Evolutionary conservation across 2,797 vertebrate species (phyloP), one percentile per base, ranked within the genome.

Genomic region (Paedocypris micromegethes): DNA sequence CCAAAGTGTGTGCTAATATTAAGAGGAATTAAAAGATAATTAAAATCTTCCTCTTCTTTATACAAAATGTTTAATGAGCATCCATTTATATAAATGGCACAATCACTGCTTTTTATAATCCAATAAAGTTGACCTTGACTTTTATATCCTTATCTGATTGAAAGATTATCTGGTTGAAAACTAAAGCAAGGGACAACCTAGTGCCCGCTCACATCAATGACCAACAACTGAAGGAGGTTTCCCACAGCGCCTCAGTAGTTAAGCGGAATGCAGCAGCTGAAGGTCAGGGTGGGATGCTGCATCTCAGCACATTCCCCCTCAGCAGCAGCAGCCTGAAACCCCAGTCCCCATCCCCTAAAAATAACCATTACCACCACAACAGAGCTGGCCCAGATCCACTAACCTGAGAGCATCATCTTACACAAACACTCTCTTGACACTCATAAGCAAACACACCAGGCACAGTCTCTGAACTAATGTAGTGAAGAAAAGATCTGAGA

Each of bases 241-340:
- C 55, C 47, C 53, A 45, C 58, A 38, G 51, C 52, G 55, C 7
- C 45, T 72, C 54, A 55, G 4, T 58, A 48, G 66, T 37, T n/a
- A 1, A 8, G 59, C 52, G 74, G 74, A 75, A 66, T 74, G 74
- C 50, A 63, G 71, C 74, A 68, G 74, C 72, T 76, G 61, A 72
- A 72, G 71, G 8, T 48, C 55, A 73, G 68, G 71, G n/a, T 79
- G 38, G 55, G 74, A 72, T 67, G 7, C 65, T 64, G 60, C 45
- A 53, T 75, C 42, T 71, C 69, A 55, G 58, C 37, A 53, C 61
- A 78, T 78, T 76, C 75, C 81, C 54, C 58, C 37, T 54, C 79
- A 62, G 23, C 23, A 23, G 23, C 79, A 76, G 76, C 54, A 64
- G 40, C 50, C 43, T 73, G 64, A 66, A 68, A 9, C 53, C 8